A percentile compares a stretch with the other conserved stretches of the same genome.
phyloP scores from a whole-genome alignment of 2,113 vertebrate genomes.

The Antigone vipio region DNA sequence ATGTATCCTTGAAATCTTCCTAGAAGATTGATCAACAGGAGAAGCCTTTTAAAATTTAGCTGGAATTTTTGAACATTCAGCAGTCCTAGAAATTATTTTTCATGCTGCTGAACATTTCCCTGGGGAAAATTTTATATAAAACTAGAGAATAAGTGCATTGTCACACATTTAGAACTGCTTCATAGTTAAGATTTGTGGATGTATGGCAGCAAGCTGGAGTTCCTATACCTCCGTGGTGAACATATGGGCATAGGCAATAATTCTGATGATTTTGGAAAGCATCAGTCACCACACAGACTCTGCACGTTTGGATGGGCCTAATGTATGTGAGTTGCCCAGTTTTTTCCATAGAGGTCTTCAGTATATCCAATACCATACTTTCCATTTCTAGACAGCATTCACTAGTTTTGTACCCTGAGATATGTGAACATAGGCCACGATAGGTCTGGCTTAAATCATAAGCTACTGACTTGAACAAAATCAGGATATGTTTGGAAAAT shows the following conservation, averaged over 20 bases:
- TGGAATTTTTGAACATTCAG: neutral
- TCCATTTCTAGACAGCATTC: neutral
- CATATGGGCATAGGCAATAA: neutral
- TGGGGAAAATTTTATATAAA: neutral
- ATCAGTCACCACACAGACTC: neutral
- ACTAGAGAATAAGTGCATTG: neutral
- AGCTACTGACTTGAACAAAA: neutral
- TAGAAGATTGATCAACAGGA: accelerated
- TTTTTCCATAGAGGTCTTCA: neutral
- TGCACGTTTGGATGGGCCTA: neutral
- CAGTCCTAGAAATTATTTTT: neutral
- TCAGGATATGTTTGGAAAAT: neutral
- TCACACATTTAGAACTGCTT: neutral
- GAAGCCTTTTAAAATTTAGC: neutral
- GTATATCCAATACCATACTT: neutral
- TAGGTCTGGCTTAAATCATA: neutral
- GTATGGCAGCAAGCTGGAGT: neutral
- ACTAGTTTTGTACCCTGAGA: neutral
- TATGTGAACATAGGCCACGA: neutral
- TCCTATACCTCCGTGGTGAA: neutral
- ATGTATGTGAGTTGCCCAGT: neutral
- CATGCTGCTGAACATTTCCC: neutral
- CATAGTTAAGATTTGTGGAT: neutral
- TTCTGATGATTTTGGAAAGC: neutral
- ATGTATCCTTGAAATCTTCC: neutral